phyloP scores from a whole-genome alignment of 2,888 invertebrate species.

The Cephus pulcher region DNA sequence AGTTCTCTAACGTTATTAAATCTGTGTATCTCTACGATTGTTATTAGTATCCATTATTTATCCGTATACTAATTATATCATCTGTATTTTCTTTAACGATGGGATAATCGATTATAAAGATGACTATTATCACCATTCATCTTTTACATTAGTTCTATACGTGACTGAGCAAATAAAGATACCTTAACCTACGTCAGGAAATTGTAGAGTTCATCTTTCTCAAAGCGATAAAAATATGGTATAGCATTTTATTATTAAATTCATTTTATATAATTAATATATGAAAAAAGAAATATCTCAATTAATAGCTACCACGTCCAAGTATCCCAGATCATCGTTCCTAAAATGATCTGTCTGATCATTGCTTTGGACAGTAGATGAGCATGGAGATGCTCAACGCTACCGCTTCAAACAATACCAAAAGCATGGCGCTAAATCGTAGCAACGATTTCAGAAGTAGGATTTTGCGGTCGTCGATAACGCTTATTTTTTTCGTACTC shows the following conservation, averaged over 20 bases:
- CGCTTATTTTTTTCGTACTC: too few species aligned
- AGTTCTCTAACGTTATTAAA: neutral
- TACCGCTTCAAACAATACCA: too few species aligned
- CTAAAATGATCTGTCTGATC: neutral
- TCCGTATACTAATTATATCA: neutral
- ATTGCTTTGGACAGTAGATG: neutral
- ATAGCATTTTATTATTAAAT: neutral
- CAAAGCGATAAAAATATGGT: neutral
- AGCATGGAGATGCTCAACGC: too few species aligned
- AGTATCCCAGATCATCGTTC: neutral
- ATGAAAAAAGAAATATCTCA: neutral
- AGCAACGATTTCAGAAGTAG: too few species aligned
- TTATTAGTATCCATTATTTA: neutral
- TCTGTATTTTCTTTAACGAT: too few species aligned
- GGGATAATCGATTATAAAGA: neutral
- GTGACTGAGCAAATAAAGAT: neutral
- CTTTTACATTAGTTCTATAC: neutral
- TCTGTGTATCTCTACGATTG: neutral
- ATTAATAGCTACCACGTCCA: neutral
- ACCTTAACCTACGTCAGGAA: neutral
- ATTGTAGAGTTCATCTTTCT: neutral
- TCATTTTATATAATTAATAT: neutral
- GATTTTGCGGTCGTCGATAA: too few species aligned
- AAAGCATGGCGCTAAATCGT: too few species aligned
- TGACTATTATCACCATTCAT: neutral